Conservation (phyloP, 2,113 vertebrate genomes). For the Felis chaus region DNA sequence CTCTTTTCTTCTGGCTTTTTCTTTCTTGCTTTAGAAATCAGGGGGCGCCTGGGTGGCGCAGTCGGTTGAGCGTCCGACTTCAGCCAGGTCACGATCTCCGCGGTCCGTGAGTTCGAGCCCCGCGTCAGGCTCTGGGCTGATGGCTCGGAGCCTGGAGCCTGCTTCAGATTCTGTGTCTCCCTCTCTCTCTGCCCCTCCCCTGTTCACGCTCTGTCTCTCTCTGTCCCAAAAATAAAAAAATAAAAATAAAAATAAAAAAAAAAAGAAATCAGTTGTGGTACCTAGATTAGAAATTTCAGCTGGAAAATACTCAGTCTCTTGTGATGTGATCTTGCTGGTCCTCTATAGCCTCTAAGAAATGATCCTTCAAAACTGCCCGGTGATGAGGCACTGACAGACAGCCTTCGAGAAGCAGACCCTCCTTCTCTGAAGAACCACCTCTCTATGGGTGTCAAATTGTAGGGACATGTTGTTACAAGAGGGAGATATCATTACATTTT, state of each 20-base stretch:
- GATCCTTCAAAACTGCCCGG: neutral
- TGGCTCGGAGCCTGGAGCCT: too few species aligned
- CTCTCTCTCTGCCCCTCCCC: too few species aligned
- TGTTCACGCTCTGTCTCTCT: too few species aligned
- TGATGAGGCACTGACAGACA: neutral
- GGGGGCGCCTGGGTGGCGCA: too few species aligned
- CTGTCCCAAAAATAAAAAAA: too few species aligned
- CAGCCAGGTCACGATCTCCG: too few species aligned
- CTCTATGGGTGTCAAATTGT: neutral
- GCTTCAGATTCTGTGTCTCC: too few species aligned
- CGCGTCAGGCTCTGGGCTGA: too few species aligned
- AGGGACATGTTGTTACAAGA: neutral
- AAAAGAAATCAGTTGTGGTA: neutral
- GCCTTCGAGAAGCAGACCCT: neutral
- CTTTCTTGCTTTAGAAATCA: neutral
- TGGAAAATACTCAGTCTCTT: neutral
- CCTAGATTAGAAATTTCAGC: slow-evolving; percentile 14
- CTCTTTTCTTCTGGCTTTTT: neutral
- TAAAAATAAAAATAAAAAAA: too few species aligned
- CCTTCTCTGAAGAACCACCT: neutral
- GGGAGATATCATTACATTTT: neutral
- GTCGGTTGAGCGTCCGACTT: too few species aligned
- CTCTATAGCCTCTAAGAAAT: neutral
- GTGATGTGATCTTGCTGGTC: neutral
- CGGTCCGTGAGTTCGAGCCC: too few species aligned